Percentiles rank a stretch among this genome's conserved stretches.
Conservation (phyloP, 1,140 invertebrate species). For the Dufourea novaeangliae region DNA sequence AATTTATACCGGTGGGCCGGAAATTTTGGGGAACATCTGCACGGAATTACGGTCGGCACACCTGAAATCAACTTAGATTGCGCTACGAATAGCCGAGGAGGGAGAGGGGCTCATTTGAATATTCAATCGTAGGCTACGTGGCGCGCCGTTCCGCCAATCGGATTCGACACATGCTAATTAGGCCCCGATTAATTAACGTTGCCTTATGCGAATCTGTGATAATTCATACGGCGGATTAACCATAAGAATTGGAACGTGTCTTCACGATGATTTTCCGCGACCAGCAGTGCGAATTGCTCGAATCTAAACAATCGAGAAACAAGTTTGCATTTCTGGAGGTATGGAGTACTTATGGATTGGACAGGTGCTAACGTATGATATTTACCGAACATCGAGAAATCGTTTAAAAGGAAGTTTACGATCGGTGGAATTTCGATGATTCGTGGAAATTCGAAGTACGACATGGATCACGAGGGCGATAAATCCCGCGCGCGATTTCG, state of each 20-base stretch:
- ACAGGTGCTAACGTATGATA: too few relatives aligned
- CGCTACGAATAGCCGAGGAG: background rate
- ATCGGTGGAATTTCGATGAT: background rate
- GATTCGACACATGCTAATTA: conserved; percentile 64
- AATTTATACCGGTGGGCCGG: background rate
- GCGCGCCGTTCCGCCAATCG: conserved; percentile 6
- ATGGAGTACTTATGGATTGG: too few relatives aligned
- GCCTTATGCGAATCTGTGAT: conserved; percentile 61
- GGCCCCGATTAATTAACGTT: conserved; percentile 67
- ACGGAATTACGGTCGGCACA: background rate
- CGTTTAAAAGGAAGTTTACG: conserved; percentile 13
- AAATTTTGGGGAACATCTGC: conserved; percentile 25
- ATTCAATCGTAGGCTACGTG: conserved; percentile 6
- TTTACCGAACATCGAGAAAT: too few relatives aligned
- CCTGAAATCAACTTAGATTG: conserved; percentile 25
- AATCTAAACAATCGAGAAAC: too few relatives aligned
- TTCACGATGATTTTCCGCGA: too few relatives aligned
- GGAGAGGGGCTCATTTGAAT: conserved; percentile 15
- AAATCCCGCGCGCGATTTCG: background rate
- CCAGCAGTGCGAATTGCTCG: too few relatives aligned
- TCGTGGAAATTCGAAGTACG: conserved; percentile 19
- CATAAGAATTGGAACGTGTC: background rate
- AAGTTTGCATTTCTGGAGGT: too few relatives aligned
- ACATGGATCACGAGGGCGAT: background rate
- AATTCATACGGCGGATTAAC: conserved; percentile 44